phyloP scores from a whole-genome alignment of 2,888 invertebrate species.

The Resseliella maxima region DNA sequence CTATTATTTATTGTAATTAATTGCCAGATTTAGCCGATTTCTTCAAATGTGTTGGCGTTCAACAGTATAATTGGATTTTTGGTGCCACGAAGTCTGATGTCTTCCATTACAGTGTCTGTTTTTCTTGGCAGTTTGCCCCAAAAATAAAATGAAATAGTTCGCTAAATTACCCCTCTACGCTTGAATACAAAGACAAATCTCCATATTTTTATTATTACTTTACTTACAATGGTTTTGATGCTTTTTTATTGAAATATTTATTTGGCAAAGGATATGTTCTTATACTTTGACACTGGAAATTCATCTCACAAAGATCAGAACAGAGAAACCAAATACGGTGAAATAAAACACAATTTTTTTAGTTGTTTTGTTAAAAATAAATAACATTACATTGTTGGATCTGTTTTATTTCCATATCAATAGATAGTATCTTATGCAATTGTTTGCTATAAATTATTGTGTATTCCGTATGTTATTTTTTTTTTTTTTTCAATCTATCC shows the following conservation, averaged over 20 bases:
- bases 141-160: background rate
- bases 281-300: no score
- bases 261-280: conserved; percentile 13
- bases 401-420: conserved; percentile 43
- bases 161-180: background rate
- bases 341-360: background rate
- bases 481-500: conserved; percentile 6
- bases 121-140: background rate
- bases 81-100: background rate
- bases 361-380: conserved; percentile 44
- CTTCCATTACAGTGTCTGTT: background rate
- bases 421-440: conserved; percentile 41
- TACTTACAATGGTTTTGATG: background rate
- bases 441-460: conserved; percentile 40
- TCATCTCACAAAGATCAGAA: no score
- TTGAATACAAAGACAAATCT: no score
- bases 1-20: no score
- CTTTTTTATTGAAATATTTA: no score
- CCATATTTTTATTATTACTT: background rate
- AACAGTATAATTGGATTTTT: background rate
- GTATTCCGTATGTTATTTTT: background rate
- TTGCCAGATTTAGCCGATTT: no score
- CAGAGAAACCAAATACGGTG: background rate
- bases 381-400: conserved; percentile 46
- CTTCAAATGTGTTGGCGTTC: no score